Conservation (phyloP, 2,888 invertebrate species). For the Digitonthophagus gazella region DNA sequence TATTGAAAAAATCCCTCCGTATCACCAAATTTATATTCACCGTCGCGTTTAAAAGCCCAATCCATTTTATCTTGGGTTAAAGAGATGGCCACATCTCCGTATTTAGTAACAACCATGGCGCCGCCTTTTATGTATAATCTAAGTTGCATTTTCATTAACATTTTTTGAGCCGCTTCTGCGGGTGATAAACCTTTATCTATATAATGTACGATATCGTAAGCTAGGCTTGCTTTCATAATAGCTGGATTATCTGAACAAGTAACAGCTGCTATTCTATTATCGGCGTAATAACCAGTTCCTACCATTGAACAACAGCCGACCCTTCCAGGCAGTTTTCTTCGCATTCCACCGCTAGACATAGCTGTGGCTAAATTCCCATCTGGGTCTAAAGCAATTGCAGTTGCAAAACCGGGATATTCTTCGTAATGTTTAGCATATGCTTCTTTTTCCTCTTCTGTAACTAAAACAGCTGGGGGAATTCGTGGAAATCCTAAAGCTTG, state of each 20-base stretch:
- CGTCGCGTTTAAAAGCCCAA: constrained; percentile 38
- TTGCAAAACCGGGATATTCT: background rate
- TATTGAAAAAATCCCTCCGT: constrained; percentile 39
- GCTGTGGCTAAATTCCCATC: constrained; percentile 3
- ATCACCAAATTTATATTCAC: constrained; percentile 46
- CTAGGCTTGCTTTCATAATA: background rate
- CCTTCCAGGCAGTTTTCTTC: constrained; percentile 5
- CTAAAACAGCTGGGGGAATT: background rate
- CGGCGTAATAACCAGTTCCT: constrained; percentile 1
- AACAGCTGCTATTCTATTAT: constrained; percentile 1
- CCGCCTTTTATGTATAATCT: background rate
- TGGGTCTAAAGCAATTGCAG: constrained; percentile 3
- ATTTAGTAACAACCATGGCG: constrained; percentile 3
- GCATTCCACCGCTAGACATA: constrained; percentile 6
- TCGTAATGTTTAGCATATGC: background rate
- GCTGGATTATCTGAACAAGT: background rate
- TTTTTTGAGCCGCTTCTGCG: constrained; percentile 1
- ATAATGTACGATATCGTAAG: background rate
- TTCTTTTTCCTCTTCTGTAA: constrained; percentile 2
- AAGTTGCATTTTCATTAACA: background rate
- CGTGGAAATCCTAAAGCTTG: constrained; percentile 1
- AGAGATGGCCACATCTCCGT: constrained; percentile 2
- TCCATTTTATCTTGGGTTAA: constrained; percentile 22
- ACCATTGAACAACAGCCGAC: background rate
- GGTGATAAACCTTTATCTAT: constrained; percentile 1